Evolutionary conservation across 2,888 invertebrate species (phyloP), one percentile per base, ranked within the genome.

Genomic region (Teinopalpus imperialis): DNA sequence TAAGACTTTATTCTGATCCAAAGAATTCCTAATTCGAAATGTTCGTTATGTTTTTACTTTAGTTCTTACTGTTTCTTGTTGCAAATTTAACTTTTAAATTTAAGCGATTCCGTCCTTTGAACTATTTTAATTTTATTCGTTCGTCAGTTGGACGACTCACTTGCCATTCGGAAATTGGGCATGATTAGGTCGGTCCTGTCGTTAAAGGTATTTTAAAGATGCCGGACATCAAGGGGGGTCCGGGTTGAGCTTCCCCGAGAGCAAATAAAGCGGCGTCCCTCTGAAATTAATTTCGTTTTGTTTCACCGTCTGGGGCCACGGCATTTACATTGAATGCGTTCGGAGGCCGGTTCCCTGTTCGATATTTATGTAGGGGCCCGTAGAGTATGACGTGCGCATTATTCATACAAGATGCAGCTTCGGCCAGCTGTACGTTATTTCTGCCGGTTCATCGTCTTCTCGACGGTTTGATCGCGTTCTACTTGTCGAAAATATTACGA

Each of bases 301-400:
- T 87, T 87, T 87, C 75, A 75, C 69, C 81, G 85, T 87, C 83
- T 85, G 83, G 76, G 74, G 77, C 71, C 76, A 70, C 59, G 60
- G 76, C 81, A 88, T 88, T 88, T 85, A 87, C 87, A 88, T 88
- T 88, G 82, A 88, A 87, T 87, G 82, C 80, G 78, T 74, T 78
- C 72, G 81, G 81, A 79, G 83, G 82, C 83, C 77, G 80, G 76
- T 69, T 71, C 77, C 71, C 81, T 72, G 71, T 74, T 64, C 69
- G 81, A 85, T 87, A 87, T 87, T 88, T 87, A 88, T 88, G 85
- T 83, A 72, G 72, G 74, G 82, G 70, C 78, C 73, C 76, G 75
- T 67, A 58, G 71, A 68, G 78, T 83, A 87, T 87, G 87, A 88
- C 87, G 81, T 66, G 73, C 68, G 71, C 80, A 87, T 88, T 83